Evolutionary conservation across 2,888 invertebrate genomes (phyloP).

Genomic region (Scrobipalpa atriplicella): DNA sequence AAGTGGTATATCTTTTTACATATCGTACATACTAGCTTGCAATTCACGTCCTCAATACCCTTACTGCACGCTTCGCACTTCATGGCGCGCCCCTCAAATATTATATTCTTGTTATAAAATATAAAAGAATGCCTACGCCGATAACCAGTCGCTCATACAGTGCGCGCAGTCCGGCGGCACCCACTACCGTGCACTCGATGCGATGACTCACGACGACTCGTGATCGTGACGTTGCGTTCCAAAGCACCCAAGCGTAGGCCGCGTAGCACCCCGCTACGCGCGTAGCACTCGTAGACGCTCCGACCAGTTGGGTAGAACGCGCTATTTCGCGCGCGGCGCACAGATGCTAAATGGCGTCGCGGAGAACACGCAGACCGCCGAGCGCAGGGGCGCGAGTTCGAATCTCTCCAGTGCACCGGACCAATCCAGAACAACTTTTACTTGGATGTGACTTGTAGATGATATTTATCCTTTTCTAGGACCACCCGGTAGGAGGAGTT

Average conservation of each 20-base stretch:
- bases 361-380: not conserved
- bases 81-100: not conserved
- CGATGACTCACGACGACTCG: not conserved
- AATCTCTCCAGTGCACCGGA: not conserved
- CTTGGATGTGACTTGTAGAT: not conserved
- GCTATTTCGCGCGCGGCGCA: not conserved
- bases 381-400: not conserved
- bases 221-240: too few species aligned
- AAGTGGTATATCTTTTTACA: constrained; percentile 2
- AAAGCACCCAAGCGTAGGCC: not conserved
- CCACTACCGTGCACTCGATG: not conserved
- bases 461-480: not conserved
- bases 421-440: not conserved
- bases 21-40: not conserved
- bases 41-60: not conserved
- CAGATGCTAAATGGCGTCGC: not conserved
- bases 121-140: not conserved
- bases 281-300: constrained; percentile 1
- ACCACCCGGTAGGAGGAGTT: constrained; percentile 3
- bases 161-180: not conserved
- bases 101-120: too few species aligned
- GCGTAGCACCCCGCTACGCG: not conserved
- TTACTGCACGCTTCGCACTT: not conserved
- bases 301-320: not conserved
- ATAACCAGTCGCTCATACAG: not conserved